Evolutionary conservation across 2,113 vertebrate genomes (phyloP).

Genomic region (Gallinago paraguaiae): DNA sequence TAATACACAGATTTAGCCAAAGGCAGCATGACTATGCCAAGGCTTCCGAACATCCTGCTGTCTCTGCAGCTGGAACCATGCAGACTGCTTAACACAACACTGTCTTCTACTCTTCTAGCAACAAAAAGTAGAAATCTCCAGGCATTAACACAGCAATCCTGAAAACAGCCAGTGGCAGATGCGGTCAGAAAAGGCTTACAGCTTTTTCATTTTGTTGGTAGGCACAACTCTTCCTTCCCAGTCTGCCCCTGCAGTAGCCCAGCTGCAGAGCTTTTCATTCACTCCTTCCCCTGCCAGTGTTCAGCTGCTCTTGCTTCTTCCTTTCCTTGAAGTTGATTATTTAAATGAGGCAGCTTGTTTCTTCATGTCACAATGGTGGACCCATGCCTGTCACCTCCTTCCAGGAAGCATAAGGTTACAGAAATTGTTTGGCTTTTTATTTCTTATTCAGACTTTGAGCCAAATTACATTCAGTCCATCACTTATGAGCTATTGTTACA

Average conservation of each 20-base stretch:
- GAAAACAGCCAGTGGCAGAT: neutral
- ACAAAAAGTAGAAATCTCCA: neutral
- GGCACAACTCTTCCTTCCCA: neutral
- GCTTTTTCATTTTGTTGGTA: neutral
- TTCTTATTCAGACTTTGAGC: neutral
- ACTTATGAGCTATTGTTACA: neutral
- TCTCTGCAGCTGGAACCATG: neutral
- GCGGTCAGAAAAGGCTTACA: neutral
- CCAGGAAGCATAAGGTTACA: neutral
- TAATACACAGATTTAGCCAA: neutral
- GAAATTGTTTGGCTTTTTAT: neutral
- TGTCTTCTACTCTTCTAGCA: neutral
- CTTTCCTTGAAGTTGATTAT: neutral
- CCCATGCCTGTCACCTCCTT: neutral
- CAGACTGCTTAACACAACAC: neutral
- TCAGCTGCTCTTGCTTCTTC: neutral
- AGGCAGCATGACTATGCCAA: neutral
- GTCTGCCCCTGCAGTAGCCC: neutral
- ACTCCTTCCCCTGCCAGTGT: neutral
- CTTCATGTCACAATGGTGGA: neutral
- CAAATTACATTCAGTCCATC: neutral
- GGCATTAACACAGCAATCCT: neutral
- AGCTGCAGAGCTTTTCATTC: neutral
- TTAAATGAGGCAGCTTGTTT: neutral
- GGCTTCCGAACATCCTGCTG: neutral